A percentile compares a stretch with the other conserved stretches of the same genome.
These are phyloP conservation scores for Indicator indicator DNA, from an alignment of 2,113 vertebrate genomes.

Conservation along the genomic window DNA sequence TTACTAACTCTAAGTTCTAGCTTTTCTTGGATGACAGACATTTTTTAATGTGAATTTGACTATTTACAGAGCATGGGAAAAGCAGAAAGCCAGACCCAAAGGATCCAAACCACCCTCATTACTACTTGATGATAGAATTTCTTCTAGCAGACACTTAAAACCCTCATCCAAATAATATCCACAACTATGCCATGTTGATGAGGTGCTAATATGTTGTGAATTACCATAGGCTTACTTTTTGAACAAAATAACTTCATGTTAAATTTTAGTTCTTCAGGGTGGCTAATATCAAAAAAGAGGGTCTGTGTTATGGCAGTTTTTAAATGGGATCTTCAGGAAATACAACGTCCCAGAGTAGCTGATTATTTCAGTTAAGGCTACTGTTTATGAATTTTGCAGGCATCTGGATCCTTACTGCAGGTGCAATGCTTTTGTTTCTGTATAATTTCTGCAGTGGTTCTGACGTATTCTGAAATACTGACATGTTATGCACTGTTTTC, in stretches of 20 bases:
- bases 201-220: not conserved
- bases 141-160: not conserved
- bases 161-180: not conserved
- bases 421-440: not conserved
- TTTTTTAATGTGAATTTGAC: not conserved
- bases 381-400: not conserved
- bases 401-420: not conserved
- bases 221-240: not conserved
- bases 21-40: not conserved
- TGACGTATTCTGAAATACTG: not conserved
- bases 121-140: not conserved
- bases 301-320: not conserved
- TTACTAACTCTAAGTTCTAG: not conserved
- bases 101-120: rapidly evolving
- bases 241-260: not conserved
- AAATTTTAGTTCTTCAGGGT: not conserved
- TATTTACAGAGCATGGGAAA: not conserved
- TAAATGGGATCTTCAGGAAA: not conserved
- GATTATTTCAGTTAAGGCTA: not conserved
- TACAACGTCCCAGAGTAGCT: not conserved
- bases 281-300: not conserved
- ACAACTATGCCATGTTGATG: not conserved
- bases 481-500: not conserved
- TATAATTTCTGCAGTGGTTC: not conserved
- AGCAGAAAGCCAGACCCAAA: not conserved